Evolutionary conservation across 1,140 invertebrate species (phyloP).

Genomic region (Latrodectus geometricus): DNA sequence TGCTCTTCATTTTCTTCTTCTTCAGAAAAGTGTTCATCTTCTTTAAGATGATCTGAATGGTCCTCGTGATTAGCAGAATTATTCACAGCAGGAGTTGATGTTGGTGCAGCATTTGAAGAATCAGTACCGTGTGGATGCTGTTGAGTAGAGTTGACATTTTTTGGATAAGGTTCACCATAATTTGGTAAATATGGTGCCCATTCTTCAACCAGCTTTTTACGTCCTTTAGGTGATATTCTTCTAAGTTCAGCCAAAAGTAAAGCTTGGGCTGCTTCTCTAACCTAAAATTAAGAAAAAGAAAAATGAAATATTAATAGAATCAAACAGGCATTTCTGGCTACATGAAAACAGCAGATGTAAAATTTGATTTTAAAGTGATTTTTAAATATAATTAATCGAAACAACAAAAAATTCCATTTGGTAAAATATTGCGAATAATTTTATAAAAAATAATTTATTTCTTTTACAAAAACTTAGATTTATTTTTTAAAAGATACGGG

Average conservation of each 20-base stretch:
- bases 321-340: no score
- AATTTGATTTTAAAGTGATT: no score
- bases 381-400: no score
- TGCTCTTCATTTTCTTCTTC: slow-evolving; percentile 84
- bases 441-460: no score
- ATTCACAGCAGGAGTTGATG: neutral
- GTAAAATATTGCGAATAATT: no score
- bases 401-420: no score
- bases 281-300: slow-evolving; percentile 69
- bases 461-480: no score
- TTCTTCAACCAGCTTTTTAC: slow-evolving; percentile 90
- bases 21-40: slow-evolving; percentile 73
- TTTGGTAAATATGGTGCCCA: slow-evolving; percentile 95
- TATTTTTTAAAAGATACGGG: no score
- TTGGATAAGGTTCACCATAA: slow-evolving; percentile 76
- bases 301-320: no score
- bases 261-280: slow-evolving; percentile 95
- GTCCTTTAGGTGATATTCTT: slow-evolving; percentile 89
- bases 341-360: no score
- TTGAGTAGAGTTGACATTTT: slow-evolving; percentile 16
- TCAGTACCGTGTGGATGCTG: slow-evolving; percentile 32
- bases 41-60: slow-evolving; percentile 40
- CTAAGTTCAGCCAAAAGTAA: slow-evolving; percentile 92
- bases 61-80: neutral
- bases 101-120: slow-evolving; percentile 11